A percentile compares a stretch with the other conserved stretches of the same genome.
phyloP scores from a whole-genome alignment of 2,113 vertebrate genomes.

The Vombatus ursinus region DNA sequence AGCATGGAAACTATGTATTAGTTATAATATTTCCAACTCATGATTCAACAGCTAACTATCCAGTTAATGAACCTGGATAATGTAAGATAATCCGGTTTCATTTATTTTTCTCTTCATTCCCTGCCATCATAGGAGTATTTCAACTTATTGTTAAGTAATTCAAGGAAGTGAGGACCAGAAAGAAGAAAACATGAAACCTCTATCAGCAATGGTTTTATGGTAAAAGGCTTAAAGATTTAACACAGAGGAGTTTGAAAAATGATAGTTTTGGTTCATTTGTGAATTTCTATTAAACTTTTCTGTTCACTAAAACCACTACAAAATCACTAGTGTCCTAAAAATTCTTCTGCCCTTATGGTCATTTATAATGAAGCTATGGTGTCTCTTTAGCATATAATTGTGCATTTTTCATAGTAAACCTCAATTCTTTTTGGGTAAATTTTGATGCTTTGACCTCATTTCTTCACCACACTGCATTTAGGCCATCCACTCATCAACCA shows the following conservation, averaged over 20 bases:
- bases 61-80: neutral
- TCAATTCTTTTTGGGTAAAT: neutral
- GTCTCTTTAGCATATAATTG: neutral
- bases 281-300: neutral
- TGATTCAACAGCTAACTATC: neutral
- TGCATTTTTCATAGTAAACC: neutral
- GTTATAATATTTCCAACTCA: constrained; percentile 24
- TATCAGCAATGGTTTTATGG: neutral
- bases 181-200: constrained; percentile 29
- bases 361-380: neutral
- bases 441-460: neutral
- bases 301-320: neutral
- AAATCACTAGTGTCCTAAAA: neutral
- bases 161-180: neutral
- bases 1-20: constrained; percentile 57
- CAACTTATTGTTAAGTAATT: neutral
- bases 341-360: neutral
- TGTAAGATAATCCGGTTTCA: neutral
- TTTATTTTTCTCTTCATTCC: neutral
- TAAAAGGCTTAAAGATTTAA: constrained; percentile 20
- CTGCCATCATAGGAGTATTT: neutral
- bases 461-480: neutral
- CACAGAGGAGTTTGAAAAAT: constrained; percentile 13
- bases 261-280: neutral
- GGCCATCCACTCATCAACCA: neutral